Base-by-base conservation (phyloP, 53 echinoderm and acorn worm genomes). In the Echinometra lucunter region DNA sequence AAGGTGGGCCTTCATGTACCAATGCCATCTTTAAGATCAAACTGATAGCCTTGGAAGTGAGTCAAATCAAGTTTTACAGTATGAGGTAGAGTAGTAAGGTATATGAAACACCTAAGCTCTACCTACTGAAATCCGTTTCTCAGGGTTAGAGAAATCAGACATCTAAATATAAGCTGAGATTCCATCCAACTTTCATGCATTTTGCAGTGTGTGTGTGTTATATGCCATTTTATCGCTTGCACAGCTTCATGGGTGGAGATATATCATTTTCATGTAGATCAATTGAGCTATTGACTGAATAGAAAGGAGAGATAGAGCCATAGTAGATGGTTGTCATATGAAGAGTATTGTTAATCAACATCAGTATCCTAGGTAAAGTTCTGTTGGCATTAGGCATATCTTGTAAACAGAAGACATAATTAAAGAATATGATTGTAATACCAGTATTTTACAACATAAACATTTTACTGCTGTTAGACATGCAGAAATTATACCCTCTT, bases 171-270 rank as follows among this genome's bases (percentile, higher is more conserved):
- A 42, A 42, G 15, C 19, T 38, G 18, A 78, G 38, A 78, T 78
- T 78, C 78, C 78, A 78, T 78, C 78, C 78, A 78, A 78, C 17
- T 19, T 78, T 78, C 78, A 35, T 42, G 38, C 78, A 34, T 72
- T 72, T 72, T 72, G 72, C 72, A 32, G 32, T 72, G 72, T 42
- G 78, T 75, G 75, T 78, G 78, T 40, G 78, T 38, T 78, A 78
- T 38, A 78, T 40, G 38, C 42, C 44, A 38, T 23, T 40, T 78
- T 37, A 7, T 11, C 38, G 19, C 42, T 40, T 78, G 42, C 78
- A 42, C 42, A 38, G 18, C 78, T 38, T n/a, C n/a, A n/a, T n/a
- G n/a, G n/a, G 42, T 78, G 78, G 23, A 78, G 42, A 35, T 78
- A 19, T 35, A 40, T 78, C 18, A 78, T 78, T 78, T 78, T 28